phyloP scores from a whole-genome alignment of 2,888 invertebrate genomes.

The Pyrgus malvae region DNA sequence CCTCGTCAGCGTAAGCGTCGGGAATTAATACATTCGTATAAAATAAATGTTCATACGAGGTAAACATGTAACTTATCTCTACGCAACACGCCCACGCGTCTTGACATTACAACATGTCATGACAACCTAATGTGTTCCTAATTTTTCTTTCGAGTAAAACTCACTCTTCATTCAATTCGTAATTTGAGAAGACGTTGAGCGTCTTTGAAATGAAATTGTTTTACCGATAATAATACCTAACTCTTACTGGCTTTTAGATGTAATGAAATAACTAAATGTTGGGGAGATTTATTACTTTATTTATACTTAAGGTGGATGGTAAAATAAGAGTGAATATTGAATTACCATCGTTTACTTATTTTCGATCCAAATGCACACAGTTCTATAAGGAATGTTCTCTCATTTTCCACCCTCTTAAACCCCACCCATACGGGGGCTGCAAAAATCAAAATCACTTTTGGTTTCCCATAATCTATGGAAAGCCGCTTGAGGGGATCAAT shows the following conservation, averaged over 20 bases:
- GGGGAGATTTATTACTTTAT: neutral
- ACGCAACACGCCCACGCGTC: neutral
- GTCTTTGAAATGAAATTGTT: too few relatives aligned
- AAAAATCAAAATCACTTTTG: constrained; percentile 2
- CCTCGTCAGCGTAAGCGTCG: constrained; percentile 1
- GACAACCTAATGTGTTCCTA: neutral
- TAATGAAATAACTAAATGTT: neutral
- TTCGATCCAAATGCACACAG: too few relatives aligned
- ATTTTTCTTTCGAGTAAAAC: too few relatives aligned
- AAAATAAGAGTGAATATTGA: too few relatives aligned
- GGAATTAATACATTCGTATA: neutral
- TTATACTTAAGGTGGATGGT: too few relatives aligned
- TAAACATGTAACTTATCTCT: neutral
- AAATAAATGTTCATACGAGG: neutral
- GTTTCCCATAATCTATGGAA: constrained; percentile 10
- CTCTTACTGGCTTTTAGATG: too few relatives aligned
- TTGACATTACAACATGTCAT: neutral
- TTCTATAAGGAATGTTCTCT: neutral
- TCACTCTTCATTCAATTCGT: too few relatives aligned
- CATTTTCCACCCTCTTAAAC: neutral
- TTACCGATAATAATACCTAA: too few relatives aligned
- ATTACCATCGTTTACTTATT: too few relatives aligned
- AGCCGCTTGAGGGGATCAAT: neutral
- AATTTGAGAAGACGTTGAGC: too few relatives aligned
- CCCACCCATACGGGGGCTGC: neutral